These are phyloP conservation scores for Elephas maximus DNA, from an alignment of 2,113 vertebrate species.

Conservation along the genomic window DNA sequence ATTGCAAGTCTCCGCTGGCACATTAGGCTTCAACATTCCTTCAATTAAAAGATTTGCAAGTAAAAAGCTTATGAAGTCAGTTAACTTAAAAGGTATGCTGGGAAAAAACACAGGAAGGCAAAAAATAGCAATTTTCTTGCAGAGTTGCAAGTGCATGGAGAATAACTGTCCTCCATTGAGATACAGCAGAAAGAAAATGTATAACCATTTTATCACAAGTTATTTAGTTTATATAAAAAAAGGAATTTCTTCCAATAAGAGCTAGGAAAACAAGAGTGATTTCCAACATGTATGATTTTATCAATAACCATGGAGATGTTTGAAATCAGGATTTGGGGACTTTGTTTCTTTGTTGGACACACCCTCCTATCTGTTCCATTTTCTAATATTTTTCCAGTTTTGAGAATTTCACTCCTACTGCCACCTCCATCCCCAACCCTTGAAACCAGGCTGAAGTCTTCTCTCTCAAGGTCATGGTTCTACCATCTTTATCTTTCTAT, in stretches of 20 bases:
- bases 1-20: neutral
- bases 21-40: neutral
- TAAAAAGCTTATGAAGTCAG: conserved; percentile 42
- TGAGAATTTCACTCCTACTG: neutral
- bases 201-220: conserved; percentile 22
- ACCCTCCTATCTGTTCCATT: neutral
- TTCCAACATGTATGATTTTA: neutral
- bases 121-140: conserved; percentile 56
- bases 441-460: neutral
- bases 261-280: neutral
- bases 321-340: neutral
- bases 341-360: neutral
- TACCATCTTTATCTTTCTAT: neutral
- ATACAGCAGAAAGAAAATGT: conserved; percentile 29
- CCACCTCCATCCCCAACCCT: neutral
- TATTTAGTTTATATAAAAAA: conserved; percentile 54
- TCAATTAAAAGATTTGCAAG: conserved; percentile 59
- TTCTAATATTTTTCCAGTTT: neutral
- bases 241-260: neutral
- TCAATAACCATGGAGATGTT: neutral
- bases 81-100: conserved; percentile 57
- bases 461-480: neutral
- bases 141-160: neutral
- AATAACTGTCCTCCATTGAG: conserved; percentile 37
- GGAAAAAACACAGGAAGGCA: neutral